Evolutionary conservation across 2,797 vertebrate species (phyloP).

Genomic region (Ceryle rudis): DNA sequence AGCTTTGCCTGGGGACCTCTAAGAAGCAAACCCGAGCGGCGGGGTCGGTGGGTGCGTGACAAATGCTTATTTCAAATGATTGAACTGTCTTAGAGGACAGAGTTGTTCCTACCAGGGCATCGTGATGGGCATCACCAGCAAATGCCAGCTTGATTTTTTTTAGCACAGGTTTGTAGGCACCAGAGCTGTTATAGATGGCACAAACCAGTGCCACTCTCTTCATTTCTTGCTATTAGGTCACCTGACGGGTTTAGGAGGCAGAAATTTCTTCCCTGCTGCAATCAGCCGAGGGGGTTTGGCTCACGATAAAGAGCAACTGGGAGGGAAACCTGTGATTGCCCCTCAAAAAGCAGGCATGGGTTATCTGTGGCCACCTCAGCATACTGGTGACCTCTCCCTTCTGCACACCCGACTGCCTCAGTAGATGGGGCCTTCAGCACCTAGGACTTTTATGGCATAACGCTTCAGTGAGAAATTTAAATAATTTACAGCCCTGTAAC

Average conservation of each 20-base stretch:
- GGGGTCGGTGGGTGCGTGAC: neutral
- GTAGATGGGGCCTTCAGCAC: neutral
- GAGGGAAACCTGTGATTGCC: neutral
- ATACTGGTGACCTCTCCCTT: neutral
- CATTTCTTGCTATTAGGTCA: neutral
- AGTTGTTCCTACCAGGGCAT: neutral
- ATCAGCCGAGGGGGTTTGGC: neutral
- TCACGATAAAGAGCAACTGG: rapidly evolving
- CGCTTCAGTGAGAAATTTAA: neutral
- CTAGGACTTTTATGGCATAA: neutral
- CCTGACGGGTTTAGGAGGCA: neutral
- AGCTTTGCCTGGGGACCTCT: constrained; percentile 59
- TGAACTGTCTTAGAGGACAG: neutral
- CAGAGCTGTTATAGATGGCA: neutral
- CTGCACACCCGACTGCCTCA: neutral
- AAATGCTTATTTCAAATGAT: neutral
- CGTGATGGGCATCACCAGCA: rapidly evolving
- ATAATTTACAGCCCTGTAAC: neutral
- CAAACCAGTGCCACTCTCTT: neutral
- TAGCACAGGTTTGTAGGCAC: neutral
- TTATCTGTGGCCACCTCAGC: neutral
- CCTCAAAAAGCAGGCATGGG: neutral
- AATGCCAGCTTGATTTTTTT: rapidly evolving
- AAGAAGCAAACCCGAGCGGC: neutral
- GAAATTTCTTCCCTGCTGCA: neutral